Evolutionary conservation across 2,113 vertebrate species (phyloP).

Genomic region (Taurulus bubalis): DNA sequence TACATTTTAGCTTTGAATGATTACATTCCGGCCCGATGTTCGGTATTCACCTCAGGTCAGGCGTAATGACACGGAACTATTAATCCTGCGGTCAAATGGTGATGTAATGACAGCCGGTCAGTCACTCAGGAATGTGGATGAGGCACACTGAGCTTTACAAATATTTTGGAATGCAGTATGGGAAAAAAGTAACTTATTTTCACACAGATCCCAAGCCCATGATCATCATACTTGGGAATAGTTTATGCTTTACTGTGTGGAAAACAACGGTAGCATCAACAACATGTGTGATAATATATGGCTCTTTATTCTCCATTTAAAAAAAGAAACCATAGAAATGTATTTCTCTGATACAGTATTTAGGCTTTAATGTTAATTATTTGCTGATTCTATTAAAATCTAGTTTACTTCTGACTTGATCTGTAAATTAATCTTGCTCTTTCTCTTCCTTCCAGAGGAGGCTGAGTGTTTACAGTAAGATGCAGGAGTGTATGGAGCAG

Average conservation of each 20-base stretch:
- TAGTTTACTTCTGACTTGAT: background rate
- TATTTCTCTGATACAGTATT: background rate
- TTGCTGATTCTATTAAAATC: background rate
- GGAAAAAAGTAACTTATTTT: conserved; percentile 42
- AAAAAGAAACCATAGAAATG: background rate
- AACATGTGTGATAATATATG: background rate
- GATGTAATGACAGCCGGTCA: conserved; percentile 76
- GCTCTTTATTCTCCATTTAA: background rate
- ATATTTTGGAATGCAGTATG: conserved; percentile 63
- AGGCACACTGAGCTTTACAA: conserved; percentile 53
- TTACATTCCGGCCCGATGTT: conserved; percentile 58
- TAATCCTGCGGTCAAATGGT: conserved; percentile 70
- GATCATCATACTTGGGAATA: background rate
- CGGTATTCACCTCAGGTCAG: conserved; percentile 61
- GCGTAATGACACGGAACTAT: conserved; percentile 75
- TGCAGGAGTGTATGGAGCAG: conserved; percentile 94
- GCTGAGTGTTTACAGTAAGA: conserved; percentile 92
- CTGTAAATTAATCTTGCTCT: background rate
- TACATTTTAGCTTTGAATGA: conserved; percentile 44
- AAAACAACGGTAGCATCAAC: background rate
- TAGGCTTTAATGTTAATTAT: background rate
- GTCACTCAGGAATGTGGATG: conserved; percentile 74
- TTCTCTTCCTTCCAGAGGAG: conserved; percentile 81
- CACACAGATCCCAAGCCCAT: conserved; percentile 10
- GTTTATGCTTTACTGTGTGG: background rate